A percentile compares a stretch with the other conserved stretches of the same genome.
Evolutionary conservation across 2,113 vertebrate species (phyloP).

Genomic region (Nibea albiflora): DNA sequence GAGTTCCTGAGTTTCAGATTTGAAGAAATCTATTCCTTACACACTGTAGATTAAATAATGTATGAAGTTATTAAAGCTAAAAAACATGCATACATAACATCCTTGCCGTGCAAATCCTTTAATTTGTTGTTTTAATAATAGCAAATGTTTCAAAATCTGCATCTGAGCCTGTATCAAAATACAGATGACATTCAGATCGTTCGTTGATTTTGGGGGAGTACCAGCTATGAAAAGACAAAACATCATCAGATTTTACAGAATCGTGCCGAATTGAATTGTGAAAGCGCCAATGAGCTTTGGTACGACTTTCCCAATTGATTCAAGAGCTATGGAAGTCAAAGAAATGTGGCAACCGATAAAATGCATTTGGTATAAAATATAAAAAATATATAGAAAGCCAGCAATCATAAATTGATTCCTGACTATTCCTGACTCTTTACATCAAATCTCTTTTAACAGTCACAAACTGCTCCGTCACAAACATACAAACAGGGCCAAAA

Average conservation of each 20-base stretch:
- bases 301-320: no score
- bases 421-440: not conserved
- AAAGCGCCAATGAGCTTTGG: not conserved
- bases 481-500: not conserved
- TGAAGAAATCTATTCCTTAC: not conserved
- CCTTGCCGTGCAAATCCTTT: not conserved
- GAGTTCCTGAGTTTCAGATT: constrained; percentile 4
- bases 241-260: not conserved
- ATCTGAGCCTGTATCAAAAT: not conserved
- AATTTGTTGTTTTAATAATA: not conserved
- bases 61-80: not conserved
- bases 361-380: no score
- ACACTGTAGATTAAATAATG: not conserved
- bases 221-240: not conserved
- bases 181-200: not conserved
- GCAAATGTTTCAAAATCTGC: not conserved
- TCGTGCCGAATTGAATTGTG: not conserved
- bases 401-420: not conserved
- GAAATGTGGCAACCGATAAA: no score
- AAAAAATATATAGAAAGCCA: no score
- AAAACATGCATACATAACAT: not conserved
- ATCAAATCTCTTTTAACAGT: not conserved
- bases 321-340: no score
- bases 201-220: no score
- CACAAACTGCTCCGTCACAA: no score